A percentile compares a stretch with the other conserved stretches of the same genome.
These are phyloP conservation scores for Leptonema lineaticorne DNA, from an alignment of 1,140 invertebrate genomes.

Conservation along the genomic window DNA sequence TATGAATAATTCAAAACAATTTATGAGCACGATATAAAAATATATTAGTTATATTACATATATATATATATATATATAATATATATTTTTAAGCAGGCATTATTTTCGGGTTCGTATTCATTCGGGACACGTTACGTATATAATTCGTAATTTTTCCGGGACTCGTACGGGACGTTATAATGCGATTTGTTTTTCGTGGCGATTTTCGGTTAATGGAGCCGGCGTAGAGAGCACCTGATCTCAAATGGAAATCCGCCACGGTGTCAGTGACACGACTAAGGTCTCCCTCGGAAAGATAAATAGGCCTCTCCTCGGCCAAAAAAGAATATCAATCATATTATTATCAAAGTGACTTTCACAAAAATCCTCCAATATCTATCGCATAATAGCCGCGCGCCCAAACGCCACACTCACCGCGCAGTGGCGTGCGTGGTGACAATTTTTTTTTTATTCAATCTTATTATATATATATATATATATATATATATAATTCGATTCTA, in stretches of 20 bases:
- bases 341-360: constrained; percentile 43
- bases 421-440: too few species aligned
- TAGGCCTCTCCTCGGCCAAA: constrained; percentile 34
- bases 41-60: too few species aligned
- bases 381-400: constrained; percentile 32
- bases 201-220: constrained; percentile 13
- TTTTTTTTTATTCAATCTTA: too few species aligned
- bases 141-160: background rate
- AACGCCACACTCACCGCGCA: constrained; percentile 5
- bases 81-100: background rate
- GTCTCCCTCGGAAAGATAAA: constrained; percentile 40
- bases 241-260: constrained; percentile 41
- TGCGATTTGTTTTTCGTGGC: constrained; percentile 22
- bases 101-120: too few species aligned
- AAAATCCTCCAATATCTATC: constrained; percentile 42
- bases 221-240: constrained; percentile 38
- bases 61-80: too few species aligned
- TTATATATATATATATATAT: too few species aligned
- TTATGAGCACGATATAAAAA: too few species aligned
- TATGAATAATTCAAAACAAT: too few species aligned
- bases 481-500: too few species aligned
- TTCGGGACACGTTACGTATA: too few species aligned
- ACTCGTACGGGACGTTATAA: too few species aligned
- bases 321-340: constrained; percentile 44
- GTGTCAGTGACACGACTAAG: constrained; percentile 34